Conservation (phyloP, 2,888 invertebrate species). For the Apeira syringaria region DNA sequence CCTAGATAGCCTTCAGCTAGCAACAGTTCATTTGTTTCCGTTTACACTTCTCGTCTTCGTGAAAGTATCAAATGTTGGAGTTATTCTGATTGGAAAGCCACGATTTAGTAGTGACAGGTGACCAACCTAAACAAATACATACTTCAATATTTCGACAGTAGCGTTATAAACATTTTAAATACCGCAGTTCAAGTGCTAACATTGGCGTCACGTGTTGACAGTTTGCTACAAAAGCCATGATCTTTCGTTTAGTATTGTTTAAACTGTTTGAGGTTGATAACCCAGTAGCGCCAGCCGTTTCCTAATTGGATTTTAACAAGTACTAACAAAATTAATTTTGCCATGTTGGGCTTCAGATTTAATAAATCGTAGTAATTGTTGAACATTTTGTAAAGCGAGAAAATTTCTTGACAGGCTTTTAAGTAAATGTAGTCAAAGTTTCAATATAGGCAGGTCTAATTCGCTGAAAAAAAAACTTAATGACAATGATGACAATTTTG, state of each 20-base stretch:
- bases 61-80: constrained; percentile 68
- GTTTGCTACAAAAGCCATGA: constrained; percentile 42
- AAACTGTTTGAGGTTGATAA: constrained; percentile 29
- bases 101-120: constrained; percentile 52
- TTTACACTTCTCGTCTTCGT: constrained; percentile 71
- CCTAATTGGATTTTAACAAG: constrained; percentile 14
- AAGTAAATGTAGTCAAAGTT: no score
- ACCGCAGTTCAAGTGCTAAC: constrained; percentile 46
- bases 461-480: no score
- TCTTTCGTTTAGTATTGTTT: constrained; percentile 42
- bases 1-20: constrained; percentile 64
- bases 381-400: background rate
- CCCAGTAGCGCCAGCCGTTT: constrained; percentile 11
- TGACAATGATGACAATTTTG: no score
- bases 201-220: constrained; percentile 45
- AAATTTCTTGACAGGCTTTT: no score
- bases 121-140: constrained; percentile 43
- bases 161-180: constrained; percentile 49
- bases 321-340: constrained; percentile 3
- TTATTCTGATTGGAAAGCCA: constrained; percentile 67
- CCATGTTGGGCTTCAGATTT: constrained; percentile 4
- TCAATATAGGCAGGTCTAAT: no score
- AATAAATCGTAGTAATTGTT: background rate
- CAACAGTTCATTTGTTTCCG: constrained; percentile 78
- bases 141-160: constrained; percentile 38